Evolutionary conservation across 2,113 vertebrate genomes (phyloP), one percentile per base, ranked within the genome.

Genomic region (Coreoperca whiteheadi): DNA sequence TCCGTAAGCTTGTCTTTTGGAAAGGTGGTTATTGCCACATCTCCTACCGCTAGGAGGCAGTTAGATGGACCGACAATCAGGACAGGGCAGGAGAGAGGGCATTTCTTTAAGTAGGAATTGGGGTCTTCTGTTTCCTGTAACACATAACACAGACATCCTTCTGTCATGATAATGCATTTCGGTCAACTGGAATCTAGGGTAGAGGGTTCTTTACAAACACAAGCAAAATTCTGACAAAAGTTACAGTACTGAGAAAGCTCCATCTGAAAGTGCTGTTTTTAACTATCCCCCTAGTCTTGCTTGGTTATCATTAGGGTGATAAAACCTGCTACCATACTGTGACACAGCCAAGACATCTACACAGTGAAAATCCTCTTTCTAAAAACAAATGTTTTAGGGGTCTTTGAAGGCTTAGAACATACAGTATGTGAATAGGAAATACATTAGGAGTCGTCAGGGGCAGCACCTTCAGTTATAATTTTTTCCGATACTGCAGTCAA

Each of bases 71-170:
- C 32, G 0, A 88, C 39, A 21, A 83, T 66, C 25, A 88, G 73
- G 37, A 85, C 88, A 78, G 83, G 74, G 3, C 77, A 81, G 64
- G 84, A 88, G 48, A 88, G 83, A 76, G 83, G 83, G 39, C 76
- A 32, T 37, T 88, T 86, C 81, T 70, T 81, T 43, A 84, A 74
- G 77, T 82, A 88, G 28, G 25, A 1, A 74, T 67, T 79, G 23
- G 77, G 77, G 30, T 86, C 86, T 74, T 88, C 79, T 43, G 34
- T 79, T 43, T 81, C 74, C 79, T 87, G 14, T n/a, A 79, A 75
- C 28, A 84, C 57, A 88, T 34, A 79, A 80, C 77, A 86, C 43
- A 81, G 25, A 79, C 16, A 85, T 72, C 25, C 1, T 54, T 57
- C 10, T 59, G 8, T 85, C 39, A 79, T 43, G 43, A 85, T 68